phyloP scores from a whole-genome alignment of 2,113 vertebrate species.

The Epinephelus fuscoguttatus region DNA sequence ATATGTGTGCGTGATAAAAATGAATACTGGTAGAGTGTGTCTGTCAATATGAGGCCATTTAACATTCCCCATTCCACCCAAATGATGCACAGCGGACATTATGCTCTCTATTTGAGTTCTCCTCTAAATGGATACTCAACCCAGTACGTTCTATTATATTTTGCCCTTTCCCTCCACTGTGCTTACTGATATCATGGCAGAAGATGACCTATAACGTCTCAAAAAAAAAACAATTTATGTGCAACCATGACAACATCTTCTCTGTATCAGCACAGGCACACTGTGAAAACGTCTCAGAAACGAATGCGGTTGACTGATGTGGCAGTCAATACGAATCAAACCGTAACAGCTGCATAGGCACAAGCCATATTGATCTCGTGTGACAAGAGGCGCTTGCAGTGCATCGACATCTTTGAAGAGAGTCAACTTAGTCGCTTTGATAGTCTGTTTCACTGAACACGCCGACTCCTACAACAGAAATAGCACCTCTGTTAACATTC shows the following conservation, averaged over 20 bases:
- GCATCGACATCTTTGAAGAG: constrained; percentile 62
- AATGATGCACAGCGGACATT: constrained; percentile 77
- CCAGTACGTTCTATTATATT: constrained; percentile 70
- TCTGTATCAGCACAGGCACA: not conserved
- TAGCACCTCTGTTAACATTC: constrained; percentile 55
- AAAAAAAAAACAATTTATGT: constrained; percentile 52
- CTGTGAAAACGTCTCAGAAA: constrained; percentile 49
- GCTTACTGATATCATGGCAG: constrained; percentile 62
- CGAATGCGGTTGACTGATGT: constrained; percentile 55
- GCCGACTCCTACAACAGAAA: constrained; percentile 22
- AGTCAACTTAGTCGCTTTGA: constrained; percentile 50
- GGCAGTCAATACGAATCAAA: constrained; percentile 66
- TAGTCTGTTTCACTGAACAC: constrained; percentile 37
- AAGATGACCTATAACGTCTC: constrained; percentile 59
- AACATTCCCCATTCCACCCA: constrained; percentile 69
- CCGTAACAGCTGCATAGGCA: constrained; percentile 70
- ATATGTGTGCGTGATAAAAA: constrained; percentile 60
- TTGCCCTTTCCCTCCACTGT: constrained; percentile 69
- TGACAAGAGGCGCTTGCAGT: constrained; percentile 47
- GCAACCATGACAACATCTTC: constrained; percentile 50
- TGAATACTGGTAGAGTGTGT: constrained; percentile 69
- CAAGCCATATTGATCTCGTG: constrained; percentile 67
- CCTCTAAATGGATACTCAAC: constrained; percentile 73
- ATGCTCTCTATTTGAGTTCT: constrained; percentile 71
- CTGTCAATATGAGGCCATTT: constrained; percentile 81